Base-by-base conservation (phyloP, 2,797 vertebrate species). In the Megaceryle alcyon region DNA sequence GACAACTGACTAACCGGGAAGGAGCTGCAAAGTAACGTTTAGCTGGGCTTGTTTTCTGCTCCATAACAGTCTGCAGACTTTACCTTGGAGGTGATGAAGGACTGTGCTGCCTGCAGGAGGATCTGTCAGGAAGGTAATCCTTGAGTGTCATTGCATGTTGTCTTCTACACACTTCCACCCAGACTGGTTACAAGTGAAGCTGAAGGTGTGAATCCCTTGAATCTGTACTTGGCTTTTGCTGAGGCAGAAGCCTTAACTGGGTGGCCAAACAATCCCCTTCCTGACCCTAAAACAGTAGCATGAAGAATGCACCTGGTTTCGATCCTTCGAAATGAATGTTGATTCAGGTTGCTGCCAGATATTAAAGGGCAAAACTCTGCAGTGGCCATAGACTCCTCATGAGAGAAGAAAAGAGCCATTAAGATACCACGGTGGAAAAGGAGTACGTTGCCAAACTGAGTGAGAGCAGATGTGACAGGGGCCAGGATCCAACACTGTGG, bases 391-490 rank as follows among this genome's bases (percentile, higher is more conserved):
- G 25, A 48, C 15, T 77, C 43, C 49, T 75, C 61, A 25, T 1
- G 2, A 68, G 22, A 88, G 37, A 69, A 94, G 85, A 43, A 63
- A 90, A 70, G 59, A 92, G 25, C n/a, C 61, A 59, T 85, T 53
- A 70, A 64, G 68, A 48, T 63, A 48, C 44, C 37, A 35, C 0
- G 15, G 72, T 92, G 59, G 65, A 88, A 92, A 94, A 86, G 19
- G 33, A 89, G 35, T 17, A 22, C 0, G 2, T 49, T 89, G 81
- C 66, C 78, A 92, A 83, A 75, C 21, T 33, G 68, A 93, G 69
- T 49, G 63, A 86, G 85, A 96, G 68, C 68, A 90, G 91, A 81
- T 87, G 56, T 88, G 82, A 65, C 14, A 56, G 79, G 70, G 80
- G 44, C 56, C 5, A 4, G 83, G 66, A 88, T 92, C 65, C 88